Evolutionary conservation across 1,140 invertebrate species (phyloP), one percentile per base, ranked within the genome.

Genomic region (Dendrolimus punctatus): DNA sequence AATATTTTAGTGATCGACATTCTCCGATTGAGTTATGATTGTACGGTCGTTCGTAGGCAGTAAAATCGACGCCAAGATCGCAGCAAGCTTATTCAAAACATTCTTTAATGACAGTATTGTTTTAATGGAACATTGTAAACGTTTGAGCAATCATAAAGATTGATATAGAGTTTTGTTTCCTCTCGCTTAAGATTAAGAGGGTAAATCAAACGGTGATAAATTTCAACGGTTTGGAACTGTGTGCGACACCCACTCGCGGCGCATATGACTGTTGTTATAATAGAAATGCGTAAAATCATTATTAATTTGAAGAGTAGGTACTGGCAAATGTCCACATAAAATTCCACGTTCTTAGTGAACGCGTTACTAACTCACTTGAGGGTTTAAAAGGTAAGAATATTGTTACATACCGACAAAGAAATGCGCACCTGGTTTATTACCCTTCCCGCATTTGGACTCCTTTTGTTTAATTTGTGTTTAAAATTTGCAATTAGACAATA

Each of bases 171-270:
- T 64, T 76, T 73, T 65, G 68, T 69, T 76, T 68, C 60, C 64
- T 51, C 54, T 69, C 68, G 71, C 70, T 57, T 58, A 62, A 78
- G 70, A 79, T 80, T 73, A 77, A 80, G 76, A 78, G 70, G 68
- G 71, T 66, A 83, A 80, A 85, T 83, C 71, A 85, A 82, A 80
- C 58, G 68, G 54, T 74, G 71, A 68, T 81, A 81, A 82, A 84
- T 85, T 72, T 76, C 63, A 55, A 46, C 40, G 51, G 42, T 2
- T 3, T 55, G 53, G 67, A 64, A 56, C 36, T 62, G 50, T 71
- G 64, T 74, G 72, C 70, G 76, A 58, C 66, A 44, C 47, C 64
- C 68, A 74, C 72, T 67, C 59, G 61, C 66, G 57, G 51, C 54
- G 55, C 47, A 45, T 70, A 70, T 73, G 68, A 73, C 66, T 72